phyloP scores from a whole-genome alignment of 2,888 invertebrate genomes.

The Strigamia maritima region DNA sequence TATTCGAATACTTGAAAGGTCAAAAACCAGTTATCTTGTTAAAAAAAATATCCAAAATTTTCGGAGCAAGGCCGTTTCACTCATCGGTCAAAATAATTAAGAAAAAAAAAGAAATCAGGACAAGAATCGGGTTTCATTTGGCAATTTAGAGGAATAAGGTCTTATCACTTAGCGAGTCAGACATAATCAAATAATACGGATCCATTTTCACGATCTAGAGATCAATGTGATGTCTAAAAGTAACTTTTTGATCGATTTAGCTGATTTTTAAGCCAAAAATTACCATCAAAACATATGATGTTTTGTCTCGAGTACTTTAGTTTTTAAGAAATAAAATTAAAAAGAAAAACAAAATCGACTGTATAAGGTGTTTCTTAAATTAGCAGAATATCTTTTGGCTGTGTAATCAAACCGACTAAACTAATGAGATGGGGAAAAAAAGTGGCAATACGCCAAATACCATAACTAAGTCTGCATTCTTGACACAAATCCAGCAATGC shows the following conservation, averaged over 20 bases:
- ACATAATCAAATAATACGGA: not conserved
- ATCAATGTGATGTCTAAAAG: not conserved
- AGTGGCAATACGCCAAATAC: not conserved
- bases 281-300: too few relatives aligned
- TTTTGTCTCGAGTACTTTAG: too few relatives aligned
- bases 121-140: not conserved
- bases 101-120: constrained; percentile 6
- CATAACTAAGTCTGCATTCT: constrained; percentile 11
- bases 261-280: too few relatives aligned
- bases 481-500: constrained; percentile 7
- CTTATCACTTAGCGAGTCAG: not conserved
- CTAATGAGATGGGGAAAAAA: not conserved
- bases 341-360: not conserved
- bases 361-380: not conserved
- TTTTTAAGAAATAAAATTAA: not conserved
- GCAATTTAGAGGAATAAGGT: not conserved
- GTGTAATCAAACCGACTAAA: not conserved
- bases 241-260: too few relatives aligned
- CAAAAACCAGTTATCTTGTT: not conserved
- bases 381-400: constrained; percentile 2
- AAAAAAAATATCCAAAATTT: not conserved
- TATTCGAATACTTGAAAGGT: not conserved
- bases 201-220: not conserved
- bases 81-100: not conserved
- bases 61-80: not conserved